Evolutionary conservation across 30 jellyfish, hydroid and myxozoan genomes (phyloP).

Genomic region (Aurelia coerulea): DNA sequence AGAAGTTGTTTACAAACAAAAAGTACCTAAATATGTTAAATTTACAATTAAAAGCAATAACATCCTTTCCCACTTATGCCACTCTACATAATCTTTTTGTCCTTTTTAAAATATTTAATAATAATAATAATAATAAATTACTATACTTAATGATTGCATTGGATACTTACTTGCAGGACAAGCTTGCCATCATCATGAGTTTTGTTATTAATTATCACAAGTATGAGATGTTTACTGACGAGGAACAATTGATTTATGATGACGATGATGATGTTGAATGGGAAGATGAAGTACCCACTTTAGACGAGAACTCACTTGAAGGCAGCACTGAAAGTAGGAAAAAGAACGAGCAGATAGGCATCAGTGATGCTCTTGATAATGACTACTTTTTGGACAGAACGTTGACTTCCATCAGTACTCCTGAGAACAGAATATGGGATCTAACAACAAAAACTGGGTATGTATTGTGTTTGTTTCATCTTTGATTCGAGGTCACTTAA

Average conservation of each 20-base stretch:
- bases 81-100: too few species aligned
- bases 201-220: conserved; percentile 64
- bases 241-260: conserved; percentile 85
- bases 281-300: conserved; percentile 25
- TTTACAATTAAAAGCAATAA: too few species aligned
- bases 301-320: neutral
- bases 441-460: conserved; percentile 80
- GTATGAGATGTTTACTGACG: conserved; percentile 71
- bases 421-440: conserved; percentile 78
- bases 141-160: too few species aligned
- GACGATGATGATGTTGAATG: conserved; percentile 92
- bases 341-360: conserved; percentile 21
- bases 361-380: conserved; percentile 58
- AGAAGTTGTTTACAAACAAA: too few species aligned
- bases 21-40: too few species aligned
- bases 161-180: neutral
- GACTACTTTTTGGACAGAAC: conserved; percentile 78
- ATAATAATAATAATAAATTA: too few species aligned
- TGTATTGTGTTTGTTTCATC: neutral
- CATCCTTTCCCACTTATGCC: too few species aligned
- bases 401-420: conserved; percentile 58
- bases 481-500: too few species aligned
- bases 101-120: too few species aligned
- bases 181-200: conserved; percentile 11
- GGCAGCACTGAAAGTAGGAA: conserved; percentile 2